Evolutionary conservation across 2,888 invertebrate genomes (phyloP).

Genomic region (Caenorhabditis zanzibari): DNA sequence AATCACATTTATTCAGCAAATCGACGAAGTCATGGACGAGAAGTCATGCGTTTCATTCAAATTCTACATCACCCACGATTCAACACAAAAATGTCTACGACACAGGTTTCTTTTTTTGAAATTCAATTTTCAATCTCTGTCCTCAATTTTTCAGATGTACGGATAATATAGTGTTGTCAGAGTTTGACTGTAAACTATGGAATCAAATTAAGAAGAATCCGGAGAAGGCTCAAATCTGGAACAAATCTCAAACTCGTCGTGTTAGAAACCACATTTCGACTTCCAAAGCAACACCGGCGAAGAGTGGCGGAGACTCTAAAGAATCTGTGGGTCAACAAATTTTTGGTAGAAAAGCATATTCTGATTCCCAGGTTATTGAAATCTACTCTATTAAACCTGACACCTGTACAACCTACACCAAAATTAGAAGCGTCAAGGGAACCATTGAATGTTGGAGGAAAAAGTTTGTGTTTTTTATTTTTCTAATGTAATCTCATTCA

Average conservation of each 20-base stretch:
- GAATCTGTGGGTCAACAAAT: slow-evolving; percentile 21
- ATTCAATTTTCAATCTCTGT: no score
- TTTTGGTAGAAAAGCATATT: background rate
- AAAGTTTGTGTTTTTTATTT: slow-evolving; percentile 5
- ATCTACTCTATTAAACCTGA: slow-evolving; percentile 40
- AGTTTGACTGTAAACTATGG: slow-evolving; percentile 51
- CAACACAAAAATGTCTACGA: slow-evolving; percentile 48
- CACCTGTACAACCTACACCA: slow-evolving; percentile 40
- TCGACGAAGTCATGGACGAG: slow-evolving; percentile 43
- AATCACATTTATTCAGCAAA: slow-evolving; percentile 28
- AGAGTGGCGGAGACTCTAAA: slow-evolving; percentile 18
- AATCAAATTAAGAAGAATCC: slow-evolving; percentile 21
- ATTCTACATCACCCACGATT: slow-evolving; percentile 53
- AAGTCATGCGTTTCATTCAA: slow-evolving; percentile 43
- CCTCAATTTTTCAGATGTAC: slow-evolving; percentile 48
- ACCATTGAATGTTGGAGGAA: slow-evolving; percentile 53
- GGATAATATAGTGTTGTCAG: slow-evolving; percentile 19
- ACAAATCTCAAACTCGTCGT: slow-evolving; percentile 22
- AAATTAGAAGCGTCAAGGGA: slow-evolving; percentile 19
- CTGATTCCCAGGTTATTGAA: slow-evolving; percentile 34
- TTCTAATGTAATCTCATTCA: background rate
- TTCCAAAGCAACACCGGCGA: slow-evolving; percentile 18
- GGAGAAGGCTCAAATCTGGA: slow-evolving; percentile 24
- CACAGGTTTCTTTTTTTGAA: slow-evolving; percentile 37
- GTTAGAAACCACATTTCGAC: slow-evolving; percentile 46